Conservation (phyloP, 2,113 vertebrate species). For the Albula goreensis region DNA sequence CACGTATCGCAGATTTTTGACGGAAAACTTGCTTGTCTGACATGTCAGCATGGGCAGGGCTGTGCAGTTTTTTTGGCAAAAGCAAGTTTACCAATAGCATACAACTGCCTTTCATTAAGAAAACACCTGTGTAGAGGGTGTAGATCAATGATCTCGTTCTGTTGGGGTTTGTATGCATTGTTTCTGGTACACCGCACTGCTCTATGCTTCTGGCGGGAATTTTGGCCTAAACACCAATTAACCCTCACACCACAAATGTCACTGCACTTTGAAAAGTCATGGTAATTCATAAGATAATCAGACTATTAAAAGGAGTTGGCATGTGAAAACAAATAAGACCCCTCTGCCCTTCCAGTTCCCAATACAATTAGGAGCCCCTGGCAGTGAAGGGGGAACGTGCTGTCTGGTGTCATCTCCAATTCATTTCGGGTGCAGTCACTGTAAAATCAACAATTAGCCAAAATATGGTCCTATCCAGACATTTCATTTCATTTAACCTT, state of each 20-base stretch:
- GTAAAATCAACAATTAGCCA: slow-evolving; percentile 31
- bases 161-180: not conserved
- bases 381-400: not conserved
- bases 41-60: not conserved
- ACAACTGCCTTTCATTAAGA: slow-evolving; percentile 1
- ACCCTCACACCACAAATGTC: slow-evolving; percentile 3
- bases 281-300: slow-evolving; percentile 8
- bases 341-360: slow-evolving; percentile 13
- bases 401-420: slow-evolving; percentile 23
- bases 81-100: not conserved
- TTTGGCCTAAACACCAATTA: not conserved
- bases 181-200: not conserved
- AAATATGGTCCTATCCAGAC: slow-evolving; percentile 18
- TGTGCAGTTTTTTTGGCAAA: not conserved
- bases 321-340: slow-evolving; percentile 4
- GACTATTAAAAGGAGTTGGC: not conserved
- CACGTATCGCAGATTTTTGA: not conserved
- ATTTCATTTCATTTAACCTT: slow-evolving; percentile 14
- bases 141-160: not conserved
- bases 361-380: not conserved
- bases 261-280: slow-evolving; percentile 12
- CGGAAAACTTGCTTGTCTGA: not conserved
- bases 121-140: not conserved
- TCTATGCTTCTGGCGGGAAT: not conserved
- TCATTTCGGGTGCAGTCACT: slow-evolving; percentile 31